These are phyloP conservation scores for Burhinus oedicnemus DNA, from an alignment of 2,113 vertebrate genomes.

Conservation along the genomic window DNA sequence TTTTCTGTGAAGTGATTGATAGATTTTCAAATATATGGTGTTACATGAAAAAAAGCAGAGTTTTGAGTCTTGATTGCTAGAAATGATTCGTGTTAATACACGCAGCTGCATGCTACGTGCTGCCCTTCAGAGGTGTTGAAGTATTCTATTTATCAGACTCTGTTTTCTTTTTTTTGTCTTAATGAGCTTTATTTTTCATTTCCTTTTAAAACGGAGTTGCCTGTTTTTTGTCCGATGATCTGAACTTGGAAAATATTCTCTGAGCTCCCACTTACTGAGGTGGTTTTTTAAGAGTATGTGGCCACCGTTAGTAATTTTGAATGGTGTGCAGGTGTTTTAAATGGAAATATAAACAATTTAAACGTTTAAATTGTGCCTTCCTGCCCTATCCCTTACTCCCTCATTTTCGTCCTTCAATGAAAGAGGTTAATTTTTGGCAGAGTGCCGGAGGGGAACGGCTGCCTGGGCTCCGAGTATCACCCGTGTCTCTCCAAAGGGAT, in stretches of 20 bases:
- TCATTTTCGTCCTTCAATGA: background rate
- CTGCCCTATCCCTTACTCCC: background rate
- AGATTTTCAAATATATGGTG: background rate
- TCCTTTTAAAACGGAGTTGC: background rate
- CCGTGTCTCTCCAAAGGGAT: rapidly evolving
- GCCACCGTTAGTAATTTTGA: background rate
- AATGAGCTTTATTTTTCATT: background rate
- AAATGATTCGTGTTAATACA: background rate
- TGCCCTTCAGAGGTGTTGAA: background rate
- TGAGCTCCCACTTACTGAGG: background rate
- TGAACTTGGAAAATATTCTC: background rate
- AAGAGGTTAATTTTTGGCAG: background rate
- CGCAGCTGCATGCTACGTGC: background rate
- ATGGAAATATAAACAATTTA: too few relatives aligned
- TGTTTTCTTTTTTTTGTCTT: background rate
- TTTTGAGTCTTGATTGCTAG: background rate
- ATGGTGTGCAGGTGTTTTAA: background rate
- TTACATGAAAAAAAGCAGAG: background rate
- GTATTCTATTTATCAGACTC: background rate
- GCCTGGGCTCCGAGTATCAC: rapidly evolving
- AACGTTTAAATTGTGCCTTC: background rate
- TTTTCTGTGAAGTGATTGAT: background rate
- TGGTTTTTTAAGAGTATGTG: background rate
- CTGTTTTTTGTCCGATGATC: background rate
- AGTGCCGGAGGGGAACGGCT: background rate